These are phyloP conservation scores for Cardinalis cardinalis DNA, from an alignment of 2,113 vertebrate genomes.

Conservation along the genomic window DNA sequence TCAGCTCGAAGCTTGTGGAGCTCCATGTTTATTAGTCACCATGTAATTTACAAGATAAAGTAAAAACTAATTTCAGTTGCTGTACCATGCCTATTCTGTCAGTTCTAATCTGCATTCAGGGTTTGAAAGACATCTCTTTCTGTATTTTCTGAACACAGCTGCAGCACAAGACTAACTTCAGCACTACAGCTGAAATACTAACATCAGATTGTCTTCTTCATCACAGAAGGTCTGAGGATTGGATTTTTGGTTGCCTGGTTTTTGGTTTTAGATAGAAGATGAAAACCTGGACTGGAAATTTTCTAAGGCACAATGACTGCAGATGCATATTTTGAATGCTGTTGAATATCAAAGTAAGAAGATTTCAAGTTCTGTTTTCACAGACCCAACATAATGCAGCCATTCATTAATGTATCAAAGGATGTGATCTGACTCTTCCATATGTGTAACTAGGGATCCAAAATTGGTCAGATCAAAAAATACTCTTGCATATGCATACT, in stretches of 20 bases:
- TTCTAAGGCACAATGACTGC: not conserved
- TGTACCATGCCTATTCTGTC: not conserved
- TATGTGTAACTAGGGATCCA: not conserved
- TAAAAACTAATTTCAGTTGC: not conserved
- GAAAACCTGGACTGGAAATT: not conserved
- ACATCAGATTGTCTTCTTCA: not conserved
- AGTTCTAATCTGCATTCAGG: not conserved
- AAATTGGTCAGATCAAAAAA: not conserved
- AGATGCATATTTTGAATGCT: not conserved
- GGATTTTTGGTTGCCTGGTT: not conserved
- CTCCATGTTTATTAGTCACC: not conserved
- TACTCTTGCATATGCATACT: not conserved
- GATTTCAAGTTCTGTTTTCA: not conserved
- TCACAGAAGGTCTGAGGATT: not conserved
- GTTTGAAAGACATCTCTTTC: not conserved
- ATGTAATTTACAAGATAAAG: not conserved
- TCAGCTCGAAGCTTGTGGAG: not conserved
- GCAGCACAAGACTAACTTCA: not conserved
- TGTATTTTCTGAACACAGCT: not conserved
- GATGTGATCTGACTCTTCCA: not conserved
- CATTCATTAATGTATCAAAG: not conserved
- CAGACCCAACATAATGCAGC: not conserved
- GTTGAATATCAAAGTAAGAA: not conserved
- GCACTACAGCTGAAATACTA: not conserved
- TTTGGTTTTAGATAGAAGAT: not conserved